Evolutionary conservation across 2,888 invertebrate species (phyloP).

Genomic region (Deilephila porcellus): DNA sequence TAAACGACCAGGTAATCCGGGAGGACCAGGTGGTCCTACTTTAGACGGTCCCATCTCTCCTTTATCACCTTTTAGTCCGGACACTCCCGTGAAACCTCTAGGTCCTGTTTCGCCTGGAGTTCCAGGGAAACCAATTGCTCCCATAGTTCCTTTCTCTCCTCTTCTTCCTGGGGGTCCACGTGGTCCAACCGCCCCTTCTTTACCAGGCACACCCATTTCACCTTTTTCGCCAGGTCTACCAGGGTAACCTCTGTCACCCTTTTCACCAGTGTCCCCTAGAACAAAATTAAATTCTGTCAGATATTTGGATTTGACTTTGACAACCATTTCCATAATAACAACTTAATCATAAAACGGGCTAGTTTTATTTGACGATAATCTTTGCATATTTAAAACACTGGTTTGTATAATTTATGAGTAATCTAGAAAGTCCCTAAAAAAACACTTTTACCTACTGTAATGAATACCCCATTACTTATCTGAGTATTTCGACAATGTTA

Average conservation of each 20-base stretch:
- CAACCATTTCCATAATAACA: no score
- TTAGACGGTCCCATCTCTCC: conserved; percentile 89
- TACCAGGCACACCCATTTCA: conserved; percentile 72
- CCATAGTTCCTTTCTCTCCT: conserved; percentile 92
- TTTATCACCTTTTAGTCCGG: conserved; percentile 87
- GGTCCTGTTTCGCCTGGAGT: conserved; percentile 86
- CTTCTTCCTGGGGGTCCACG: conserved; percentile 90
- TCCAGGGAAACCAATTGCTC: conserved; percentile 91
- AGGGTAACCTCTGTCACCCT: conserved; percentile 82
- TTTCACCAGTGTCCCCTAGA: conserved; percentile 84
- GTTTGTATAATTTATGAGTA: no score
- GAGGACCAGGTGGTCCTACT: conserved; percentile 87
- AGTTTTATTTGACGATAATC: no score
- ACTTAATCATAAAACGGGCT: no score
- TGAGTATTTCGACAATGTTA: no score
- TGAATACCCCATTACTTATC: no score
- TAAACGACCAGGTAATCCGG: conserved; percentile 87
- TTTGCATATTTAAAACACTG: no score
- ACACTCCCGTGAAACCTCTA: conserved; percentile 85
- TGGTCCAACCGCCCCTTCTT: conserved; percentile 87
- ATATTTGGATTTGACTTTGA: no score
- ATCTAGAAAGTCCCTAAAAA: no score
- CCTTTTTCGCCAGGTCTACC: conserved; percentile 73
- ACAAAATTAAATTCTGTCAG: not conserved
- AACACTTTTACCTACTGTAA: no score